Evolutionary conservation across 2,113 vertebrate genomes (phyloP), one percentile per base, ranked within the genome.

Genomic region (Chaetops frenatus): DNA sequence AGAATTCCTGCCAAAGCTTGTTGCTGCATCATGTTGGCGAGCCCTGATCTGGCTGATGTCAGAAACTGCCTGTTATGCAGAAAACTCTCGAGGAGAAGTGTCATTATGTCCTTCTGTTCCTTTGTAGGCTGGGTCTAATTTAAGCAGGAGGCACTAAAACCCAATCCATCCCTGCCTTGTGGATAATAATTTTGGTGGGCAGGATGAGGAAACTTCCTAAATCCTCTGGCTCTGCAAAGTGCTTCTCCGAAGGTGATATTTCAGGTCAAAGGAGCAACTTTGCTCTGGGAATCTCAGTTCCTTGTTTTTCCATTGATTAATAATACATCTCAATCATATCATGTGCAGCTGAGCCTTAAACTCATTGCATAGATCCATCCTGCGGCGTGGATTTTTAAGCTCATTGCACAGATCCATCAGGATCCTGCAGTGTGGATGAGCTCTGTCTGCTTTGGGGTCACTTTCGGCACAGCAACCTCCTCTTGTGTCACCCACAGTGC

Each of bases 1-100:
- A 90, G 90, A 87, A 82, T 85, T 95, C 42, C 93, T 96, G 91
- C 95, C 96, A 97, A 67, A 19, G 79, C 94, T 95, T 92, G 90
- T 93, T 96, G 95, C 96, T 96, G 92, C 92, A 95, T 96, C 93
- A 94, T 86, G 82, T 77, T 93, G 94, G 94, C 88, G 18, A 58
- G 51, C 36, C 77, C 82, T 3, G 64, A 69, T 58, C 88, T 66
- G 88, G 69, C 93, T 94, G 90, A 86, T 96, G 94, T 93, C 90
- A 96, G 86, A 92, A 96, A 90, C 47, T 86, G 85, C 82, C 71
- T 72, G 78, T 88, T 65, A 60, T 83, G 90, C 90, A 93, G 82
- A 93, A 94, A 94, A 92, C 88, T 83, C 95, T 86, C 1, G 11
- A 12, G 58, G 81, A 90, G 85, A 95, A 80, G 88, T 82, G 94